These are phyloP conservation scores for Epistrophe grossulariae DNA, from an alignment of 2,888 invertebrate genomes.

Conservation along the genomic window DNA sequence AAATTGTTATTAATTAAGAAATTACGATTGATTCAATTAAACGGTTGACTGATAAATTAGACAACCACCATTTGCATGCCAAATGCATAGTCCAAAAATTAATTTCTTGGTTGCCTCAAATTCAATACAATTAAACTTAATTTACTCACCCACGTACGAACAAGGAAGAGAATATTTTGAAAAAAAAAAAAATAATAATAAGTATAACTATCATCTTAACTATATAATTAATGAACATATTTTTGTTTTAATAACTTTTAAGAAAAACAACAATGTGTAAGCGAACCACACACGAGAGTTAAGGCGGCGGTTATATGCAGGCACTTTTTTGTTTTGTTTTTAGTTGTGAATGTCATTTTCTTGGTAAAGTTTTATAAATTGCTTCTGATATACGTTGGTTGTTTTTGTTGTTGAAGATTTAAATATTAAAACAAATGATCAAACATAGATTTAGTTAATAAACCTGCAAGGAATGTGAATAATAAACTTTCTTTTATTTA, in stretches of 20 bases:
- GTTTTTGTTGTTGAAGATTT: constrained; percentile 13
- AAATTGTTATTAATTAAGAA: too few relatives aligned
- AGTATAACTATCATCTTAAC: neutral
- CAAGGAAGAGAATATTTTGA: neutral
- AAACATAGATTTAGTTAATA: neutral
- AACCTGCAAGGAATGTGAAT: constrained; percentile 71
- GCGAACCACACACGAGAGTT: constrained; percentile 25
- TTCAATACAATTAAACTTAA: neutral
- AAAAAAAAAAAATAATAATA: neutral
- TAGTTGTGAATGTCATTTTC: constrained; percentile 11
- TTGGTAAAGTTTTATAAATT: constrained; percentile 33
- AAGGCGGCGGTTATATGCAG: constrained; percentile 51
- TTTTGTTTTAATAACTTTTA: neutral
- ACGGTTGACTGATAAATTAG: neutral
- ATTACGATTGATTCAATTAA: too few relatives aligned
- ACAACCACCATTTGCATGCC: neutral
- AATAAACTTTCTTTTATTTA: constrained; percentile 49
- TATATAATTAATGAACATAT: neutral
- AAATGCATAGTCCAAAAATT: neutral
- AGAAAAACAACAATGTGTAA: constrained; percentile 31
- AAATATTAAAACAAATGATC: constrained; percentile 14
- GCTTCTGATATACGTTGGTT: constrained; percentile 50
- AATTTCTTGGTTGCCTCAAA: neutral
- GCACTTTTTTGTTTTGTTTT: constrained; percentile 58
- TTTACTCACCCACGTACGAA: neutral